Percentiles rank a stretch among this genome's conserved stretches.
Conservation (phyloP, 2,113 vertebrate species). For the Butorides virescens region DNA sequence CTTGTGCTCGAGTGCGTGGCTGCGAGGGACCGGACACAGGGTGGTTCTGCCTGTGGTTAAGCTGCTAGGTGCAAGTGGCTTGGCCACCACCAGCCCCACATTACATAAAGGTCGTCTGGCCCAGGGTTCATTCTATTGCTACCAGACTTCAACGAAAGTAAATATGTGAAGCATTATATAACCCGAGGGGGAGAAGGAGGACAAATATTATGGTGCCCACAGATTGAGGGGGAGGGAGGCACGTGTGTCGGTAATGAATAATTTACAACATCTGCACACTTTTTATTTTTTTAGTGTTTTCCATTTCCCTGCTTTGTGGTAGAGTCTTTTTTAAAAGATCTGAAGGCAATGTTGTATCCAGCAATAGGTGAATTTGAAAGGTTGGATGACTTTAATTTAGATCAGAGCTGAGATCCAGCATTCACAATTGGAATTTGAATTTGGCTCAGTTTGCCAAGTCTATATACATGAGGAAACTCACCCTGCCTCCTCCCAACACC, state of each 20-base stretch:
- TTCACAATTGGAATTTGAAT: background rate
- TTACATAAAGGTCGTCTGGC: background rate
- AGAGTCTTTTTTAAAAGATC: background rate
- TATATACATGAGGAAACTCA: background rate
- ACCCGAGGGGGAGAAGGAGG: background rate
- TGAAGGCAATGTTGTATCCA: background rate
- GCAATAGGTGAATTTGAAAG: background rate
- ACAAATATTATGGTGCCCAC: background rate
- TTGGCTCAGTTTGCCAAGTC: background rate
- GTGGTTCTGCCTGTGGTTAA: background rate
- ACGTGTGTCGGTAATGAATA: background rate
- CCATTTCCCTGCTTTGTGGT: background rate
- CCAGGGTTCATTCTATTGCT: background rate
- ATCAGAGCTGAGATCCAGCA: background rate
- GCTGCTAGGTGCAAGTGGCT: background rate
- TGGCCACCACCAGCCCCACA: background rate
- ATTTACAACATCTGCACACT: conserved; percentile 45
- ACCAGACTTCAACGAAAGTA: background rate
- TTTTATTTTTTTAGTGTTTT: background rate
- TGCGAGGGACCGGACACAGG: accelerated
- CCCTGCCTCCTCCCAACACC: background rate
- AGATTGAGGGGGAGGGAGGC: background rate
- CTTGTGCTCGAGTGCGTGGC: accelerated
- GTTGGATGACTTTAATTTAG: background rate
- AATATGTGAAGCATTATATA: background rate